Base-by-base conservation (phyloP, 2,888 invertebrate species). In the Lochmaea capreae region DNA sequence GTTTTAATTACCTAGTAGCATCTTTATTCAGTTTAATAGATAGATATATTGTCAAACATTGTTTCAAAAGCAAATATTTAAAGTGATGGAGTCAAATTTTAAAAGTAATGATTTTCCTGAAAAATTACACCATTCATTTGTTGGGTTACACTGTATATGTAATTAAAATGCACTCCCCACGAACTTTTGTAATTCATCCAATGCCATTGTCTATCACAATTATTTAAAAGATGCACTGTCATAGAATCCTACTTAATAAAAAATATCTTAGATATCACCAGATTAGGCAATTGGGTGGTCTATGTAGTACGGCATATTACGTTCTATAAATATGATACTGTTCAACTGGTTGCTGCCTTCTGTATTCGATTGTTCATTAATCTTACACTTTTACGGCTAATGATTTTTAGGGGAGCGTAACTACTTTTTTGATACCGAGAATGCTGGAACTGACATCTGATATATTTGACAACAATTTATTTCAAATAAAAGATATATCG, bases 241-340 rank as follows among this genome's bases (percentile, higher is more conserved):
- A 69, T 63, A 22, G 54, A 69, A 62, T 69, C 52, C 49, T 68
- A n/a, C 16, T 69, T 39, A 52, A 61, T 63, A 62, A 69, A 69
- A 52, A 58, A 39, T 69, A 67, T 58, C 67, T 61, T 49, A 57
- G 43, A 69, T 62, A 69, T 69, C 68, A 62, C 62, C 46, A 62
- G 62, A 69, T 69, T 61, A 63, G 26, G 16, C 63, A 69, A 69
- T 63, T 69, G 69, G 63, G 63, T 69, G 63, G 69, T 62, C 63
- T 42, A 54, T 59, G 59, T 59, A 33, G 59, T 26, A 59, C 8
- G 33, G 33, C 12, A 59, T 14, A 26, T 59, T 33, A 59, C 59
- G 59, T 59, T 59, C 33, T 33, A 59, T 59, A 54, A 54, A 33
- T 33, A 59, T 22, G 33, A 59, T 59, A 59, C 26, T 59, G 26